A percentile compares a stretch with the other conserved stretches of the same genome.
Conservation (phyloP, 2,113 vertebrate genomes). For the Phrynosoma blainvillii region DNA sequence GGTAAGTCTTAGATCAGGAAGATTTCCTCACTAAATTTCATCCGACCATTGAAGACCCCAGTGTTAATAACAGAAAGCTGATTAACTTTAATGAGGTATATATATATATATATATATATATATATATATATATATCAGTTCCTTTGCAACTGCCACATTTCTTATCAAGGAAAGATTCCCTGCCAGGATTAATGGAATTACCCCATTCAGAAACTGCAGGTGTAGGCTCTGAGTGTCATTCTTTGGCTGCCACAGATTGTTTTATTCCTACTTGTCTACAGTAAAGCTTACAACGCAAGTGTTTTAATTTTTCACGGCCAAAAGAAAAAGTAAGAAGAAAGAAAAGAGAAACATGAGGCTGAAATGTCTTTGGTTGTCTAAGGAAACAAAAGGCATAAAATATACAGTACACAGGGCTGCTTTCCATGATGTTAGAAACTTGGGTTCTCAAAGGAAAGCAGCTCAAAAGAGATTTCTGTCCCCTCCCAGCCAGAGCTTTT, state of each 20-base stretch:
- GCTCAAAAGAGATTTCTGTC: conserved; percentile 69
- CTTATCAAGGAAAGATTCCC: conserved; percentile 48
- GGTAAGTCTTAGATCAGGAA: conserved; percentile 44
- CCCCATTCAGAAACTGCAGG: conserved; percentile 67
- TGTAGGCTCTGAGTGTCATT: conserved; percentile 48
- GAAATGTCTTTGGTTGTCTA: conserved; percentile 62
- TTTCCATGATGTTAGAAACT: conserved; percentile 68
- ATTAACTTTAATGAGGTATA: conserved; percentile 70
- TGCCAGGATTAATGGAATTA: conserved; percentile 54
- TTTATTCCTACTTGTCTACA: conserved; percentile 58
- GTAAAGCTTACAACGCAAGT: conserved; percentile 63
- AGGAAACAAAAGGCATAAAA: conserved; percentile 66
- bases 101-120: conserved; percentile 72
- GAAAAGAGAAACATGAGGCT: conserved; percentile 53
- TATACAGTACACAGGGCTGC: conserved; percentile 50
- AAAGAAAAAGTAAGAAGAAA: conserved; percentile 46
- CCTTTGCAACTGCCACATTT: conserved; percentile 50
- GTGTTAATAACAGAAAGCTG: conserved; percentile 56
- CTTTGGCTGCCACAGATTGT: conserved; percentile 57
- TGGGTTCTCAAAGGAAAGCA: conserved; percentile 63
- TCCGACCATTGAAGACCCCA: conserved; percentile 42
- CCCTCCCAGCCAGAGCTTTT: conserved; percentile 69
- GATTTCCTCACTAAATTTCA: conserved; percentile 56
- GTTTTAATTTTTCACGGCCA: conserved; percentile 61
- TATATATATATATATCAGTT: conserved; percentile 71